Percentiles rank a stretch among this genome's conserved stretches.
Evolutionary conservation across 2,797 vertebrate genomes (phyloP).

Genomic region (Anableps anableps): DNA sequence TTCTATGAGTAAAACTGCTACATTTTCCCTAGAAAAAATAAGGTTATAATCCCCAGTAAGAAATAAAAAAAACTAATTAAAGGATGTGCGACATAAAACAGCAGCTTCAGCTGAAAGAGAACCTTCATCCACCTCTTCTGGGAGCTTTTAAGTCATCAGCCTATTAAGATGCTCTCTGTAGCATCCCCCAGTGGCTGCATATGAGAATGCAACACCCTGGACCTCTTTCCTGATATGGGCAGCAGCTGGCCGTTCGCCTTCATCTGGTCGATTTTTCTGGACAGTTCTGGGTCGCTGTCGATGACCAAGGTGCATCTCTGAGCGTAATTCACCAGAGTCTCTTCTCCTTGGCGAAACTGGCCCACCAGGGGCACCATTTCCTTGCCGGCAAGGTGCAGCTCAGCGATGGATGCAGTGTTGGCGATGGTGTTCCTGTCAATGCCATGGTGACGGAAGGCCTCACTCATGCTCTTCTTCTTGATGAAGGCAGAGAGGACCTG

Average conservation of each 20-base stretch:
- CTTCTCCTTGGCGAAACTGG: slow-evolving; percentile 75
- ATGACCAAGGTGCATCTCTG: slow-evolving; percentile 75
- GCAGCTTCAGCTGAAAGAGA: slow-evolving; percentile 14
- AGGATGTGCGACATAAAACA: slow-evolving; percentile 27
- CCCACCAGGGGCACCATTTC: slow-evolving; percentile 74
- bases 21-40: neutral
- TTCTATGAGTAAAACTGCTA: neutral
- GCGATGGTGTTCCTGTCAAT: slow-evolving; percentile 82
- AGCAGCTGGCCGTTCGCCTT: slow-evolving; percentile 77
- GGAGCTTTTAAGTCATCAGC: slow-evolving; percentile 38
- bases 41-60: slow-evolving; percentile 32
- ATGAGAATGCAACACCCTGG: slow-evolving; percentile 57
- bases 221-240: slow-evolving; percentile 73
- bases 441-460: slow-evolving; percentile 77
- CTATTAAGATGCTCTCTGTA: slow-evolving; percentile 70
- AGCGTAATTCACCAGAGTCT: slow-evolving; percentile 79
- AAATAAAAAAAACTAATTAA: neutral
- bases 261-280: slow-evolving; percentile 77
- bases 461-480: slow-evolving; percentile 82
- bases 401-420: slow-evolving; percentile 78
- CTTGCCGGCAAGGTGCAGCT: slow-evolving; percentile 76
- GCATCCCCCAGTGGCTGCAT: slow-evolving; percentile 57
- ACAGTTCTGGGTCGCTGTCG: slow-evolving; percentile 70
- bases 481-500: slow-evolving; percentile 78
- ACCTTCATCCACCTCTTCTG: slow-evolving; percentile 2